Percentiles rank a stretch among this genome's conserved stretches.
Evolutionary conservation across 2,888 invertebrate genomes (phyloP).

Genomic region (Stenodema calcarata): DNA sequence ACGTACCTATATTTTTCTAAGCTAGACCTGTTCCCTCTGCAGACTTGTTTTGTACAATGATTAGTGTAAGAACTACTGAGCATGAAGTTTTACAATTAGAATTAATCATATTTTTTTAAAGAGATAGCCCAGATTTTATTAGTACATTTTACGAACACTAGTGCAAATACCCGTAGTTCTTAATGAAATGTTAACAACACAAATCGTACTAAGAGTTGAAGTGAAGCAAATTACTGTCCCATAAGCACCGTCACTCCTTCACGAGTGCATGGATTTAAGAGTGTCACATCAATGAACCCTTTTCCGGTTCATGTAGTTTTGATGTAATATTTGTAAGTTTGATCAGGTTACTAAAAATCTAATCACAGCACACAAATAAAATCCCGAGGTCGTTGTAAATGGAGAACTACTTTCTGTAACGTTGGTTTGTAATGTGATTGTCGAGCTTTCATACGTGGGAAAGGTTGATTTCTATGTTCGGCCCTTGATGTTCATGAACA

Average conservation of each 20-base stretch:
- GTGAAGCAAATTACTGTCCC: not conserved
- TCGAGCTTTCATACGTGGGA: too few species aligned
- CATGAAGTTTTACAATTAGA: not conserved
- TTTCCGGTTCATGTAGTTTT: not conserved
- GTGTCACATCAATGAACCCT: not conserved
- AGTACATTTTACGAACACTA: not conserved
- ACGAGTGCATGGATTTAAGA: not conserved
- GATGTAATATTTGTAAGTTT: not conserved
- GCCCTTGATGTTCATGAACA: too few species aligned
- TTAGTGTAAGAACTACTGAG: not conserved
- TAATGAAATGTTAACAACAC: not conserved
- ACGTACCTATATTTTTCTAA: not conserved
- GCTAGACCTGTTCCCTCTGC: not conserved
- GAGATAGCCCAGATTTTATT: not conserved
- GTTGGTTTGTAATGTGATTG: too few species aligned
- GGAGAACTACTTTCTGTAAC: too few species aligned
- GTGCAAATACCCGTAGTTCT: not conserved
- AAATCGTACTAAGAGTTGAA: not conserved
- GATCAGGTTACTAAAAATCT: too few species aligned
- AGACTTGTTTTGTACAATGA: not conserved
- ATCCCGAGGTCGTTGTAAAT: too few species aligned
- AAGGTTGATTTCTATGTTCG: too few species aligned
- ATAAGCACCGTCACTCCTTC: not conserved
- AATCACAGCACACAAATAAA: too few species aligned
- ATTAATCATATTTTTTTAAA: not conserved